Base-by-base conservation (phyloP, 2,113 vertebrate genomes). In the Psittacula cyanocephala region DNA sequence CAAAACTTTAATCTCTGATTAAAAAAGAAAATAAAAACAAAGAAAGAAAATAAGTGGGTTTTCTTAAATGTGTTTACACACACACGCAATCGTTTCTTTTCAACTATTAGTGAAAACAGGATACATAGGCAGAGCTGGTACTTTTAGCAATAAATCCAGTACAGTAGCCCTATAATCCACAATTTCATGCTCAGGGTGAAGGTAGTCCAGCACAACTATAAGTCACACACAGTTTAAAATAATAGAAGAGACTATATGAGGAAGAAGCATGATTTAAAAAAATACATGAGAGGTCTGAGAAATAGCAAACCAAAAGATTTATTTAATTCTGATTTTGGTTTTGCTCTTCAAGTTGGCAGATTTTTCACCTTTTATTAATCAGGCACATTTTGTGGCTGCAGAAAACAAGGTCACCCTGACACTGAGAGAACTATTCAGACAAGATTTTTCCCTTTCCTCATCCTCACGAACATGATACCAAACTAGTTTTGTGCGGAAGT, bases 1-100 rank as follows among this genome's bases (percentile, higher is more conserved):
- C n/a, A n/a, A n/a, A n/a, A n/a, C n/a, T n/a, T n/a, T n/a, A n/a
- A n/a, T n/a, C n/a, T n/a, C n/a, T n/a, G n/a, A n/a, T n/a, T n/a
- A n/a, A n/a, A n/a, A n/a, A n/a, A n/a, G n/a, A n/a, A n/a, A n/a
- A n/a, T n/a, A 85, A 89, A 95, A 93, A 92, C 88, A 89, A 85
- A 91, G 74, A 60, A 57, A 28, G 86, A 79, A 93, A 87, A 94
- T 17, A 41, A 78, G 50, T 71, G 83, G 23, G 29, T 44, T 94
- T 88, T 87, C 78, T 88, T 57, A 62, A 81, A 69, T 20, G 15
- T 90, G 59, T 93, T 95, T 95, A 76, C 55, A 84, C 81, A 81
- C 31, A 77, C 44, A 55, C 11, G 3, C 41, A 41, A 65, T 85
- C 91, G 33, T 50, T 84, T 53, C 74, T 96, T 68, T 53, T 23